Percentiles rank a stretch among this genome's conserved stretches.
These are phyloP conservation scores for Tamandua tetradactyla DNA, from an alignment of 2,797 vertebrate genomes.

Conservation along the genomic window DNA sequence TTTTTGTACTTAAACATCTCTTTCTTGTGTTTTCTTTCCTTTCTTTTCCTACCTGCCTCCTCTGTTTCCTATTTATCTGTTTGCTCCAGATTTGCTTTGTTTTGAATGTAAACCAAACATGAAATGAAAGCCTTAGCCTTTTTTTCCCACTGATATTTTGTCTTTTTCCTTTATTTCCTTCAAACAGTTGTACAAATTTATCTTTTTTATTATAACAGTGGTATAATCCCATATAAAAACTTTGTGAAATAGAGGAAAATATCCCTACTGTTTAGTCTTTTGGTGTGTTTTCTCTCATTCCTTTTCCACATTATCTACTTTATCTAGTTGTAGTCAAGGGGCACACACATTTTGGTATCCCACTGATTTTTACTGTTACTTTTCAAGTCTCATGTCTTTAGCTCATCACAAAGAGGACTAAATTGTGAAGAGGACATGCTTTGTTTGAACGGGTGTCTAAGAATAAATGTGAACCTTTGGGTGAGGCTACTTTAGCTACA, in stretches of 20 bases:
- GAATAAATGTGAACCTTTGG: constrained; percentile 31
- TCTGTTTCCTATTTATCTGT: constrained; percentile 3
- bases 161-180: too few species aligned
- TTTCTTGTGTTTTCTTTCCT: neutral
- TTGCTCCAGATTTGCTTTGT: neutral
- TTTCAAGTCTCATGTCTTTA: neutral
- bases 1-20: neutral
- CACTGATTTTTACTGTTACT: constrained; percentile 10
- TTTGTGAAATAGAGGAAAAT: too few species aligned
- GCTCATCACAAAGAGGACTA: constrained; percentile 7
- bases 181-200: too few species aligned
- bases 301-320: neutral
- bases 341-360: neutral
- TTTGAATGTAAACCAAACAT: neutral
- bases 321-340: neutral
- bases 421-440: neutral
- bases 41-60: neutral
- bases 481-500: neutral
- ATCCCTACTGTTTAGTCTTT: neutral
- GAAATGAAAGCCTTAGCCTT: constrained; percentile 10
- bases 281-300: neutral
- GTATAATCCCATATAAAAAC: too few species aligned
- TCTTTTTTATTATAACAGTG: too few species aligned
- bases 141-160: constrained; percentile 26
- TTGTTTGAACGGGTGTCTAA: constrained; percentile 19